Base-by-base conservation (phyloP, 2,113 vertebrate species). In the Perccottus glenii region DNA sequence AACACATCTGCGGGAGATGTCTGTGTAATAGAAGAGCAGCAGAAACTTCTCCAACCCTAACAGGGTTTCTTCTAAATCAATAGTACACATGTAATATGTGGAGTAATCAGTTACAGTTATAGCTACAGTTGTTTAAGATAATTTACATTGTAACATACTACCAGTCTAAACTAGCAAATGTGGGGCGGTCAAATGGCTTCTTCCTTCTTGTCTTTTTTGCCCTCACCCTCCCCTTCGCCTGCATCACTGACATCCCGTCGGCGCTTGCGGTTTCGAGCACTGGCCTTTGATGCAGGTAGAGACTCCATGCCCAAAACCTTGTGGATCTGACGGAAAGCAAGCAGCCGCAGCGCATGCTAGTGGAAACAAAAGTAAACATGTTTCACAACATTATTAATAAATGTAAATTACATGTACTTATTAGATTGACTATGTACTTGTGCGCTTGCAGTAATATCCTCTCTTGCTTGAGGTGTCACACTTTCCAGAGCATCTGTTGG, bases 261-360 rank as follows among this genome's bases (percentile, higher is more conserved):
- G 6, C 94, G 90, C 56, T 95, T 95, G 78, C 92, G 84, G 80
- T 88, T 91, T 56, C 77, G 84, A 3, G 83, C 84, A 51, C 70
- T 72, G 64, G 79, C 85, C 59, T 92, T 92, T 48, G 78, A 74
- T 3, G 76, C 78, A 0, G 85, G 89, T 57, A 94, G 84, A 0
- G 86, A 91, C 19, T 92, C 89, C 86, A 91, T 94, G 49, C 88
- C 88, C 32, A 95, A 89, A 6, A 91, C 67, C 38, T 90, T 90
- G 84, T 94, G 91, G 50, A 92, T 87, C 76, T 93, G 93, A 38
- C 87, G 86, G 86, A 96, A 96, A 4, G 90, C 87, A 19, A 95
- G 70, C 46, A 93, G 78, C 65, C 94, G 87, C 75, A 94, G 85
- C 4, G 91, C 87, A 1, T 90, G 89, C 91, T 94, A 89, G 32